Base-by-base conservation (phyloP, 2,797 vertebrate genomes). In the Diglossa cyanea region DNA sequence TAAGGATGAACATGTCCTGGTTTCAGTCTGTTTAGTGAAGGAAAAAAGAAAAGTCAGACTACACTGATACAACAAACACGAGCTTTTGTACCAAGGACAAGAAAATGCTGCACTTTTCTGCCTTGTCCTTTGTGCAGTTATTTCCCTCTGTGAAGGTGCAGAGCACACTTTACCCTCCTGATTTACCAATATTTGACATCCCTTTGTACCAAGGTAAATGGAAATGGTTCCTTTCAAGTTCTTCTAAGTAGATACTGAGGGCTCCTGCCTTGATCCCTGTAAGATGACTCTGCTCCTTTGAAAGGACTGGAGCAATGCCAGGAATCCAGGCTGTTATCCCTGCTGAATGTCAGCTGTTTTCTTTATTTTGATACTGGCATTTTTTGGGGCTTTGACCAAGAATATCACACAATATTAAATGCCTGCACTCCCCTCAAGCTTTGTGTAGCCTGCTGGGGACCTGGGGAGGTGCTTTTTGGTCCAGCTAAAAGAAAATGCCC, bases 271-370 rank as follows among this genome's bases (percentile, higher is more conserved):
- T 89, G 72, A 94, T 92, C 50, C 71, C 68, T 85, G n/a, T 74
- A 87, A 92, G 72, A 85, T 71, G 90, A 85, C 39, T 79, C 88
- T 87, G 81, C 63, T 91, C 31, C 88, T 91, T 93, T 92, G 88
- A 91, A 95, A 92, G 3, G 5, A 2, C 63, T 71, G 75, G 61
- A 93, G 93, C 88, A 76, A 73, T 51, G 92, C 88, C 81, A 91
- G 81, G 67, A 93, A 95, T 91, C 81, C 78, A 50, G 84, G 81
- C 86, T 78, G 45, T 88, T 86, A 63, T 51, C 73, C 90, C 94
- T 91, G 94, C 84, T 93, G 91, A 91, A 91, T 91, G 88, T 90
- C 93, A 95, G 92, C 67, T 89, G 61, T 94, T 85, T 67, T 77
- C 85, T 93, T 66, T 54, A 0, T 50, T 74, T 76, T 58, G 68